Conservation (phyloP, 2,797 vertebrate genomes). For the Onychomys torridus region DNA sequence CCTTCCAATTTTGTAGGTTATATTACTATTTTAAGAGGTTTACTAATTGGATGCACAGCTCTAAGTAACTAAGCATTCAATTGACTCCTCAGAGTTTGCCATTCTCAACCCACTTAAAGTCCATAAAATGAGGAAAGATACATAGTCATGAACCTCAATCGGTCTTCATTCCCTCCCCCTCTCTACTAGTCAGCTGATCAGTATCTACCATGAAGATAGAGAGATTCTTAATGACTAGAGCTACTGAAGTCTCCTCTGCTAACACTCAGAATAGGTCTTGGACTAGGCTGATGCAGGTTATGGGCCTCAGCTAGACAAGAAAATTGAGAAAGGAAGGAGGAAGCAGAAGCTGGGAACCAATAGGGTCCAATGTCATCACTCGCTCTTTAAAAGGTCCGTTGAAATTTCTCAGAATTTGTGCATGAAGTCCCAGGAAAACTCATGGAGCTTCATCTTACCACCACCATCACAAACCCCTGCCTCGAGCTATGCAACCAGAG, state of each 20-base stretch:
- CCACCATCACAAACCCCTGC: too few relatives aligned
- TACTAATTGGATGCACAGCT: not conserved
- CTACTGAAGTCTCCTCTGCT: not conserved
- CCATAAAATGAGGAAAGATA: not conserved
- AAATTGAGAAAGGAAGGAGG: fast-evolving
- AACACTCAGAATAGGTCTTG: not conserved
- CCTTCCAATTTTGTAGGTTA: not conserved
- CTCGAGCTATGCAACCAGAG: not conserved
- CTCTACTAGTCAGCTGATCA: not conserved
- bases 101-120: not conserved
- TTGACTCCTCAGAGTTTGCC: not conserved
- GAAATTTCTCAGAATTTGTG: not conserved
- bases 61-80: not conserved
- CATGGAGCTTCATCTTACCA: not conserved
- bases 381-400: not conserved
- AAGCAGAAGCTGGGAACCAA: not conserved
- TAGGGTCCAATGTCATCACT: not conserved
- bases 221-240: not conserved
- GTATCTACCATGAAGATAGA: not conserved
- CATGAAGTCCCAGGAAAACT: slow-evolving; percentile 10
- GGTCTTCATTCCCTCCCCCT: not conserved
- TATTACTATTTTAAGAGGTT: not conserved
- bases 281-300: not conserved
- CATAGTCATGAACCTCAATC: fast-evolving
- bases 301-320: not conserved